Percentiles rank a stretch among this genome's conserved stretches.
Conservation (phyloP, 2,113 vertebrate species). For the Bambusicola thoracicus region DNA sequence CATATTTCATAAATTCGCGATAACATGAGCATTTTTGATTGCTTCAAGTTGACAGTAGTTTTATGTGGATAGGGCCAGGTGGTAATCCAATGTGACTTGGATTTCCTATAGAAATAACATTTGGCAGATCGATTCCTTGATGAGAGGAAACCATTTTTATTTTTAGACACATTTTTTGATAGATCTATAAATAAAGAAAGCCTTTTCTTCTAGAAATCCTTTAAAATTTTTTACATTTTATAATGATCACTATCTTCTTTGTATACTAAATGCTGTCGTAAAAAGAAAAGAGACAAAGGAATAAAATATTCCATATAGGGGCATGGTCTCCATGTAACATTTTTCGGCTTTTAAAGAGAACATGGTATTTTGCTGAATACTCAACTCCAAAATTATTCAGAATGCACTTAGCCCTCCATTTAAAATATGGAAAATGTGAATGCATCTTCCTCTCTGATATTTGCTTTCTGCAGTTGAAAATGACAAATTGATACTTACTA, state of each 20-base stretch:
- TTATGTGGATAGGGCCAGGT: constrained; percentile 69
- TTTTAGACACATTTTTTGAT: constrained; percentile 69
- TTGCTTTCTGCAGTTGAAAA: not conserved
- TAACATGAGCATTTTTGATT: constrained; percentile 55
- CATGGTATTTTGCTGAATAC: not conserved
- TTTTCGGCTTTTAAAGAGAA: not conserved
- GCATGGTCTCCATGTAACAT: not conserved
- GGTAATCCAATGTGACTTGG: constrained; percentile 73
- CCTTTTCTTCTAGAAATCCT: constrained; percentile 35
- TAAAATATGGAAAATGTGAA: constrained; percentile 7
- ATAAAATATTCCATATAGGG: not conserved
- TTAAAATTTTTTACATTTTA: not conserved
- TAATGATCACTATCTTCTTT: constrained; percentile 44
- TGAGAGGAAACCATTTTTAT: constrained; percentile 68
- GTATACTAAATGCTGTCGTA: constrained; percentile 23
- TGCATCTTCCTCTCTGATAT: not conserved
- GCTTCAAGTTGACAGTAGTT: constrained; percentile 57
- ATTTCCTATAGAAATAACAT: constrained; percentile 76
- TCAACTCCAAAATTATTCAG: constrained; percentile 15
- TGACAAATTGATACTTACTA: not conserved
- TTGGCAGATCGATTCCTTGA: constrained; percentile 74
- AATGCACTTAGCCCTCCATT: constrained; percentile 11
- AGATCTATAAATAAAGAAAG: constrained; percentile 60
- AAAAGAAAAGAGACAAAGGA: not conserved
- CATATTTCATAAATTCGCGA: constrained; percentile 49